These are phyloP conservation scores for Leptopilina boulardi DNA, from an alignment of 1,140 invertebrate species.

Conservation along the genomic window DNA sequence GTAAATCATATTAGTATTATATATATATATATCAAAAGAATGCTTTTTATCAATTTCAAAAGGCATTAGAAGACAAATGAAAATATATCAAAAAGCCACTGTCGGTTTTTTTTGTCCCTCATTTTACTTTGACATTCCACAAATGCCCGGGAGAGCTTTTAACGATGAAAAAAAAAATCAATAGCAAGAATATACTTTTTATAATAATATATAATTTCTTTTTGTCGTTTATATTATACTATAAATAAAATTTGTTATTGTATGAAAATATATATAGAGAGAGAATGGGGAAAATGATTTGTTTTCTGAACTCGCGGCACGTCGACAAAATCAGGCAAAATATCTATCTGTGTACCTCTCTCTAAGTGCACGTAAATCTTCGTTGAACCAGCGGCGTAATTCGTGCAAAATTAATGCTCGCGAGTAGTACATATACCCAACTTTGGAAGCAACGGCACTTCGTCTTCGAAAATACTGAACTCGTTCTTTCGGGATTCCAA, in stretches of 20 bases:
- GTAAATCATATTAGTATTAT: background rate
- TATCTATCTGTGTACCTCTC: slow-evolving; percentile 27
- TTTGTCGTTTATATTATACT: background rate
- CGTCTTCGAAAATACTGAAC: slow-evolving; percentile 33
- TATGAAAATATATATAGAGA: no score
- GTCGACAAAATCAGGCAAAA: slow-evolving; percentile 14
- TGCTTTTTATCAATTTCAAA: slow-evolving; percentile 27
- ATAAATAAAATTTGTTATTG: slow-evolving; percentile 29
- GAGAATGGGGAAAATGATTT: background rate
- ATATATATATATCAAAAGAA: background rate
- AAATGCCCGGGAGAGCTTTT: background rate
- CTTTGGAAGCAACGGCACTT: slow-evolving; percentile 15
- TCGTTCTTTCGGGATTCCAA: slow-evolving; percentile 30
- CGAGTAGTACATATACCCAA: slow-evolving; percentile 29
- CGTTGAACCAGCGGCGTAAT: slow-evolving; percentile 19
- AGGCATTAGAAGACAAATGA: slow-evolving; percentile 14
- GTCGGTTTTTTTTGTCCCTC: background rate
- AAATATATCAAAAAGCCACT: slow-evolving; percentile 3
- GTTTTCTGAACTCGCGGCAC: background rate
- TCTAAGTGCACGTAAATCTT: slow-evolving; percentile 32
- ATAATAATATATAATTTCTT: background rate
- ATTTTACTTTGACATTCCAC: slow-evolving; percentile 14
- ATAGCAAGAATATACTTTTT: no score
- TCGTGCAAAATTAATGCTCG: slow-evolving; percentile 33
- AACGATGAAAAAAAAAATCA: background rate